Evolutionary conservation across 2,888 invertebrate genomes (phyloP).

Genomic region (Myopa tessellatipennis): DNA sequence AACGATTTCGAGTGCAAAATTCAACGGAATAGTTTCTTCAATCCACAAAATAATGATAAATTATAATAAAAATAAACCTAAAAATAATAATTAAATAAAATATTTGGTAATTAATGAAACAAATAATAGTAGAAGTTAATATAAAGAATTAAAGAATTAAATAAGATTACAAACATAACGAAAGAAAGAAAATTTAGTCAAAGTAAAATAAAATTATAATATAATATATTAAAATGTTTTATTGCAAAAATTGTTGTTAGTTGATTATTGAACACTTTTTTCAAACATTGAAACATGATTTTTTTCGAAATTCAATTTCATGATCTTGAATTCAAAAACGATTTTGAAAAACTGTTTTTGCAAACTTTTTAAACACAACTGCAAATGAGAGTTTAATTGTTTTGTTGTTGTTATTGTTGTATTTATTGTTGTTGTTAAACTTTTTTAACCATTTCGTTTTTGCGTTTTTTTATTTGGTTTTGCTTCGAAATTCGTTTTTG

Average conservation of each 20-base stretch:
- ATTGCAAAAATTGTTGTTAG: not conserved
- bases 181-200: no score
- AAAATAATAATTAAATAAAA: conserved; percentile 9
- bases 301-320: not conserved
- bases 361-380: no score
- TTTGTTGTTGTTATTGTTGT: not conserved
- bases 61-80: not conserved
- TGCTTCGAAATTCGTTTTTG: no score
- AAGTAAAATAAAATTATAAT: no score
- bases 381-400: not conserved
- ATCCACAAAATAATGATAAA: not conserved
- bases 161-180: no score
- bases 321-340: not conserved
- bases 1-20: conserved; percentile 1
- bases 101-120: not conserved
- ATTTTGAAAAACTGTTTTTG: no score
- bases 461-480: no score
- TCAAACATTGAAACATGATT: not conserved
- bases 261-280: not conserved
- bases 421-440: not conserved
- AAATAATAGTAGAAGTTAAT: not conserved
- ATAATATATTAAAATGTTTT: no score
- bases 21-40: not conserved
- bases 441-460: no score
- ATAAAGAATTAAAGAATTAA: no score